Evolutionary conservation across 1,140 invertebrate species (phyloP).

Genomic region (Drosophila gunungcola): DNA sequence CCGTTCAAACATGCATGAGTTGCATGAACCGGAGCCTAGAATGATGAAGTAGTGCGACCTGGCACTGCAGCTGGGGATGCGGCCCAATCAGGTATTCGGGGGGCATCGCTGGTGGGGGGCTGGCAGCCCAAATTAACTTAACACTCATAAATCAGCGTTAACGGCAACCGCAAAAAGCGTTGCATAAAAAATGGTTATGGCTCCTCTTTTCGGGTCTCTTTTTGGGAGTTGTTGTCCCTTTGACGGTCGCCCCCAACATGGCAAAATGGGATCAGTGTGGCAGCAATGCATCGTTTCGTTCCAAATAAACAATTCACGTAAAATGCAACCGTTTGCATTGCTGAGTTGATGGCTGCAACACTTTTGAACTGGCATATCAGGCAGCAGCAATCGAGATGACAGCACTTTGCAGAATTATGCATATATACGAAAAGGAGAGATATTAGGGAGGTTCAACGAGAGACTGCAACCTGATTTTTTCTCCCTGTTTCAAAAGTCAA

Average conservation of each 20-base stretch:
- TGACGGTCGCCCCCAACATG: constrained; percentile 26
- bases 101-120: constrained; percentile 1
- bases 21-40: constrained; percentile 39
- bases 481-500: not conserved
- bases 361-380: constrained; percentile 41
- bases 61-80: constrained; percentile 6
- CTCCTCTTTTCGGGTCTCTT: constrained; percentile 40
- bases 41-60: constrained; percentile 18
- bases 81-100: constrained; percentile 26
- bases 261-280: constrained; percentile 33
- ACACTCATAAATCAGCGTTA: constrained; percentile 81
- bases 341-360: constrained; percentile 61
- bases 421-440: not conserved
- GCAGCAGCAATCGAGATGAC: constrained; percentile 4
- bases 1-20: constrained; percentile 65
- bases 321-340: constrained; percentile 69
- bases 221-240: constrained; percentile 43
- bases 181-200: constrained; percentile 80
- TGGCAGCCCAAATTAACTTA: constrained; percentile 78
- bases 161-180: constrained; percentile 76
- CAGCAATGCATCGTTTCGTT: constrained; percentile 54
- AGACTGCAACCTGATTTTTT: not conserved
- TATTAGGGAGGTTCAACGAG: not conserved
- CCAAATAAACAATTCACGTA: constrained; percentile 73
- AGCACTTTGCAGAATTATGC: constrained; percentile 1